Percentiles rank a stretch among this genome's conserved stretches.
Evolutionary conservation across 1,140 invertebrate species (phyloP).

Genomic region (Neocloeon triangulifer): DNA sequence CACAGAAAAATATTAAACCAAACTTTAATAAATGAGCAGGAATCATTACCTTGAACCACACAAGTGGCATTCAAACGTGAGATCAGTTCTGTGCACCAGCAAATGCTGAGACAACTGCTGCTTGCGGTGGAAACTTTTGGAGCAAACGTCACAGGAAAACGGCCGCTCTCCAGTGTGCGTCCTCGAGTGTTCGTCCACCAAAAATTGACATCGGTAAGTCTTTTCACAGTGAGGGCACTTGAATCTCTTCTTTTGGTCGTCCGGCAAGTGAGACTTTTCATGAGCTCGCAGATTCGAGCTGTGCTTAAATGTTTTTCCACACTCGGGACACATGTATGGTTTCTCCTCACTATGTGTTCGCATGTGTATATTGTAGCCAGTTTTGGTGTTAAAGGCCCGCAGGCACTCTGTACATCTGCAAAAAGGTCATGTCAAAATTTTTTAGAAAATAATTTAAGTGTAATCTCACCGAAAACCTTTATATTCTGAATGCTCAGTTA

Average conservation of each 20-base stretch:
- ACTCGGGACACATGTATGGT: slow-evolving; percentile 21
- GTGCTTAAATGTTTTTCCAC: slow-evolving; percentile 26
- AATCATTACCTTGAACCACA: slow-evolving; percentile 13
- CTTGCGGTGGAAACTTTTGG: slow-evolving; percentile 1
- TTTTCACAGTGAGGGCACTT: background rate
- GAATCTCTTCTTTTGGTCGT: slow-evolving; percentile 12
- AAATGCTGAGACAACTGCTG: slow-evolving; percentile 1
- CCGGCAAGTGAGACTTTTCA: slow-evolving; percentile 17
- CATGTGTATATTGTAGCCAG: slow-evolving; percentile 11
- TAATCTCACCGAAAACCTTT: too few relatives aligned
- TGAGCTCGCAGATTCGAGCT: slow-evolving; percentile 19
- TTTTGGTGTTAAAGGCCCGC: too few relatives aligned
- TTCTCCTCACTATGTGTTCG: slow-evolving; percentile 12
- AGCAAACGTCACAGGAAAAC: slow-evolving; percentile 3
- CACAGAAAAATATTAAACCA: too few relatives aligned
- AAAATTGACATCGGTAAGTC: slow-evolving; percentile 2
- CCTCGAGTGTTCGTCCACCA: slow-evolving; percentile 2
- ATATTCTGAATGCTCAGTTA: too few relatives aligned
- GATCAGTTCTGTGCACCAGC: background rate
- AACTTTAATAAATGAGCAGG: too few relatives aligned
- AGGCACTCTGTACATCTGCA: too few relatives aligned
- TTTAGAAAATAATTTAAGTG: too few relatives aligned
- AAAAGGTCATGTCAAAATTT: too few relatives aligned
- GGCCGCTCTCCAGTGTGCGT: slow-evolving; percentile 4
- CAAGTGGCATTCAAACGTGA: background rate